Conservation (phyloP, 2,113 vertebrate genomes). For the Platysteira castanea region DNA sequence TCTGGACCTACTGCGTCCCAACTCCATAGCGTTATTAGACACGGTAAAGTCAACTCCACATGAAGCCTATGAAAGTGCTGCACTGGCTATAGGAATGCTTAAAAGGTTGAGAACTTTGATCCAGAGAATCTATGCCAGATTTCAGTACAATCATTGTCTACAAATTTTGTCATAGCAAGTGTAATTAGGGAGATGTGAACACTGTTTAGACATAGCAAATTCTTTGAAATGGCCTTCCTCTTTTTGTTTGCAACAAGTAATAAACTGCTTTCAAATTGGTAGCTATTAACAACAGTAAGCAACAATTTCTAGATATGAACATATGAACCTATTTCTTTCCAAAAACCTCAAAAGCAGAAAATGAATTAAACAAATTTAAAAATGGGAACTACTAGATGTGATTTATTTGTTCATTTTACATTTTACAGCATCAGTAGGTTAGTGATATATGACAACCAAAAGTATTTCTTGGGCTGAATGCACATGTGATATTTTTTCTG, state of each 20-base stretch:
- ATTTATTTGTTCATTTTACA: background rate
- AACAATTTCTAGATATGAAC: background rate
- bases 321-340: background rate
- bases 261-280: background rate
- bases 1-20: background rate
- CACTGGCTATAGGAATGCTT: background rate
- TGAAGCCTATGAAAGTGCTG: background rate
- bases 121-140: background rate
- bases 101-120: background rate
- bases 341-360: background rate
- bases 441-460: background rate
- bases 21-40: background rate
- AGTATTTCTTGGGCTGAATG: background rate
- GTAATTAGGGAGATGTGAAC: background rate
- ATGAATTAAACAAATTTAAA: rapidly evolving
- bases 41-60: background rate
- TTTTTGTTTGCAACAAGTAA: background rate
- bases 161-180: background rate
- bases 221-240: background rate
- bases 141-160: background rate
- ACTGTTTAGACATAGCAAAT: background rate
- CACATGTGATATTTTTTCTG: background rate
- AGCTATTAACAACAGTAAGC: background rate
- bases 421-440: background rate
- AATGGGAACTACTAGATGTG: background rate